Percentiles rank a stretch among this genome's conserved stretches.
phyloP scores from a whole-genome alignment of 2,113 vertebrate species.

The Podiceps cristatus region DNA sequence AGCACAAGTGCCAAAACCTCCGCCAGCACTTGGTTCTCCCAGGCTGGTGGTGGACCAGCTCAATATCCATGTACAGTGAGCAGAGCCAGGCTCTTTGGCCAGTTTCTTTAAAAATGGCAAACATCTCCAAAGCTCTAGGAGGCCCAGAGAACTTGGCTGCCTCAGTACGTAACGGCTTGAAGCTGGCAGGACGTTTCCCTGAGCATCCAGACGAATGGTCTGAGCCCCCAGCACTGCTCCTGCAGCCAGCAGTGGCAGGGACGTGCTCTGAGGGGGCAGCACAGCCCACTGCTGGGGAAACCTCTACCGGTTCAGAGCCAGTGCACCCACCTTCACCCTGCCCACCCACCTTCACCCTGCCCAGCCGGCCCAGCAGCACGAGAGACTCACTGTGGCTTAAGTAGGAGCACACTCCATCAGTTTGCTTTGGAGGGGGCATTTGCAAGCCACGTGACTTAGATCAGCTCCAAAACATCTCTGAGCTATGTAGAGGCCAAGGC shows the following conservation, averaged over 20 bases:
- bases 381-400: neutral
- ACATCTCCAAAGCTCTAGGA: neutral
- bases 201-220: neutral
- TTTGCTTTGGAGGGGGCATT: neutral
- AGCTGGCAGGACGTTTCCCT: no score
- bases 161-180: neutral
- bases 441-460: neutral
- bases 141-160: neutral
- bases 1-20: neutral
- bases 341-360: neutral
- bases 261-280: accelerated
- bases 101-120: neutral
- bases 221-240: neutral
- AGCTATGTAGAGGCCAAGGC: neutral
- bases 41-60: neutral
- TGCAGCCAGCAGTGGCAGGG: neutral
- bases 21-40: accelerated
- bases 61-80: neutral
- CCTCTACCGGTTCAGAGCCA: neutral
- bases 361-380: accelerated
- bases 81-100: neutral
- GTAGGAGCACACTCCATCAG: neutral
- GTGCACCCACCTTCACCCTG: neutral
- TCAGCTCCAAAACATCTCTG: neutral
- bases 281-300: neutral